A percentile compares a stretch with the other conserved stretches of the same genome.
Conservation (phyloP, 2,113 vertebrate genomes). For the Otus sunia region DNA sequence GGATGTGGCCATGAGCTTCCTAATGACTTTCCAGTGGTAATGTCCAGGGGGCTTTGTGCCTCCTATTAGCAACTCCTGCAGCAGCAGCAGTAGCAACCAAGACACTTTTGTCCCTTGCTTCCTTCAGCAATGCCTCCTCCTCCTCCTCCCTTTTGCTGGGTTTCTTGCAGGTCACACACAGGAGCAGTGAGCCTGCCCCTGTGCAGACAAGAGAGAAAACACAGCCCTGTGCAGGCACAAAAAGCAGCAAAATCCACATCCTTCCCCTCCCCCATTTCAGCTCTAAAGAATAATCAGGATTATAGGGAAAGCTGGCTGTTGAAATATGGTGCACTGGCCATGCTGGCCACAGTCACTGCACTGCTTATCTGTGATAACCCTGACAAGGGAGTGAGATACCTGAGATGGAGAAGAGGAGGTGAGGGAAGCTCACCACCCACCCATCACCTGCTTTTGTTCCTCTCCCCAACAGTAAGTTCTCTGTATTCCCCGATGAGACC, state of each 20-base stretch:
- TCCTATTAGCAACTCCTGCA: conserved; percentile 44
- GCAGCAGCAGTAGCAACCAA: not conserved
- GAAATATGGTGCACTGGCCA: not conserved
- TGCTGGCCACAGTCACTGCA: accelerated
- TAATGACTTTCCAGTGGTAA: conserved; percentile 84
- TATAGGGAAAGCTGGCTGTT: not conserved
- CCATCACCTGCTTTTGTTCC: not conserved
- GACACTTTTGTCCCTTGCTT: conserved; percentile 72
- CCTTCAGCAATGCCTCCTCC: not conserved
- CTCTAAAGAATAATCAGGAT: conserved; percentile 21
- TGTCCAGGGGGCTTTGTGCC: conserved; percentile 71
- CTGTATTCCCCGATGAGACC: not conserved
- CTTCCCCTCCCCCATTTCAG: not conserved
- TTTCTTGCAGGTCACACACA: conserved; percentile 15
- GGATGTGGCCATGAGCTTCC: conserved; percentile 76
- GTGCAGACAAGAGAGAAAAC: not conserved
- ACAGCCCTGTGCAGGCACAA: not conserved
- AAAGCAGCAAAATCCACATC: not conserved
- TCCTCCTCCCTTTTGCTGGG: not conserved
- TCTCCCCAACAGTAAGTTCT: not conserved
- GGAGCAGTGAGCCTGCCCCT: not conserved
- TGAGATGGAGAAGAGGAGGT: not conserved
- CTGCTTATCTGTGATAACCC: not conserved
- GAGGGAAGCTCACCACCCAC: not conserved
- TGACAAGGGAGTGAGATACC: not conserved